Percentiles rank a stretch among this genome's conserved stretches.
Conservation (phyloP, 2,888 invertebrate genomes). For the Nasonovia ribisnigri region DNA sequence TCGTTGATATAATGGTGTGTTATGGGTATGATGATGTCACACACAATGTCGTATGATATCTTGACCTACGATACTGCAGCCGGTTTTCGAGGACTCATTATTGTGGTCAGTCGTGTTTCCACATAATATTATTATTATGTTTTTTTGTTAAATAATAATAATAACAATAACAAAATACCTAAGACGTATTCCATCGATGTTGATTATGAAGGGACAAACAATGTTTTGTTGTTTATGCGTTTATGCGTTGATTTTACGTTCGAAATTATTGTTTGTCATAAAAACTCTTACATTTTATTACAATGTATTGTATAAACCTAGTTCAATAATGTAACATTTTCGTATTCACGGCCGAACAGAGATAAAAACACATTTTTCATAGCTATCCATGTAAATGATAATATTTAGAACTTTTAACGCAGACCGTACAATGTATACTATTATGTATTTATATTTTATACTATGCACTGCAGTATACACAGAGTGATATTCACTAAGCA, state of each 20-base stretch:
- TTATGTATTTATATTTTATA: not conserved
- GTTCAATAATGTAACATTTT: too few species aligned
- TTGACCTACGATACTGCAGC: constrained; percentile 7
- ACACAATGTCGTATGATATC: not conserved
- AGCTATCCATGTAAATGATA: not conserved
- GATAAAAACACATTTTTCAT: not conserved
- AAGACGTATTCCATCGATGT: not conserved
- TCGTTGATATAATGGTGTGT: not conserved
- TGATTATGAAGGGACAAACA: not conserved
- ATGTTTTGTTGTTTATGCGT: not conserved
- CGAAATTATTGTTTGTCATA: not conserved
- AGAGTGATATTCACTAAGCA: not conserved
- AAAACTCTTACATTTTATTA: not conserved
- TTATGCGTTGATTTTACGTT: not conserved
- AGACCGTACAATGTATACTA: not conserved
- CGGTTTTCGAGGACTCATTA: not conserved
- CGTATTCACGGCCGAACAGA: not conserved
- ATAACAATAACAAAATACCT: not conserved
- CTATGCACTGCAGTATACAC: not conserved
- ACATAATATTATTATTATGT: not conserved
- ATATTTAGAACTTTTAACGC: not conserved
- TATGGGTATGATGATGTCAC: not conserved
- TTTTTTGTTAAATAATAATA: not conserved
- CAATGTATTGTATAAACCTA: too few species aligned
- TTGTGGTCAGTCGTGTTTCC: not conserved